phyloP scores from a whole-genome alignment of 2,113 vertebrate species.

The Sinocyclocheilus grahami region DNA sequence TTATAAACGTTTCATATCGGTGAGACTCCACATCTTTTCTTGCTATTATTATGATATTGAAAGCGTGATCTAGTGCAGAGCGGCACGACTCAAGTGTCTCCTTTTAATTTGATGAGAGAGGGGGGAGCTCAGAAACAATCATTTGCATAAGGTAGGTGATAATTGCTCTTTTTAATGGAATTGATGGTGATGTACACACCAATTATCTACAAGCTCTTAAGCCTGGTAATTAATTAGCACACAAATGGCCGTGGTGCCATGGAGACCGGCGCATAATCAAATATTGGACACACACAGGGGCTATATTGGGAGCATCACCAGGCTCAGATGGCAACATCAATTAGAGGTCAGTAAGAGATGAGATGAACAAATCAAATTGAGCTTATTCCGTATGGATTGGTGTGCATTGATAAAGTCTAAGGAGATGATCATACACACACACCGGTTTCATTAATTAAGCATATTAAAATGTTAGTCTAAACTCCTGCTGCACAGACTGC shows the following conservation, averaged over 20 bases:
- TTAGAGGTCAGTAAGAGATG: slow-evolving; percentile 51
- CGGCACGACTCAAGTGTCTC: slow-evolving; percentile 34
- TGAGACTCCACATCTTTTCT: background rate
- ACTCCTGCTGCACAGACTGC: slow-evolving; percentile 31
- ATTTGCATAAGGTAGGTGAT: slow-evolving; percentile 55
- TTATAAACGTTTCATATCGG: background rate
- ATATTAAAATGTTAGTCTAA: slow-evolving; percentile 43
- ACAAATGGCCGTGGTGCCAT: slow-evolving; percentile 48
- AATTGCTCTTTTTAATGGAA: slow-evolving; percentile 60
- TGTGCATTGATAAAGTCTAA: slow-evolving; percentile 23
- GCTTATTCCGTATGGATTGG: slow-evolving; percentile 14
- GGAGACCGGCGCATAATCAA: slow-evolving; percentile 50
- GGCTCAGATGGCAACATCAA: slow-evolving; percentile 43
- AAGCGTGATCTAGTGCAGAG: slow-evolving; percentile 43
- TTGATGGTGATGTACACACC: slow-evolving; percentile 58
- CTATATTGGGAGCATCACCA: slow-evolving; percentile 37
- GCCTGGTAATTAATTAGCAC: slow-evolving; percentile 58
- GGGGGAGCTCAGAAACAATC: slow-evolving; percentile 27
- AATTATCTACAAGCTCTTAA: slow-evolving; percentile 59
- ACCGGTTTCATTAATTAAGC: slow-evolving; percentile 43
- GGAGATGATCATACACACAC: slow-evolving; percentile 8
- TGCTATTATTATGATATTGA: slow-evolving; percentile 31
- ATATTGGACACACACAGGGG: slow-evolving; percentile 41
- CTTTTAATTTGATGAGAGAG: slow-evolving; percentile 50
- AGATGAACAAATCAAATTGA: slow-evolving; percentile 38